Conservation (phyloP, 2,113 vertebrate species). For the Amblyornis subalaris region DNA sequence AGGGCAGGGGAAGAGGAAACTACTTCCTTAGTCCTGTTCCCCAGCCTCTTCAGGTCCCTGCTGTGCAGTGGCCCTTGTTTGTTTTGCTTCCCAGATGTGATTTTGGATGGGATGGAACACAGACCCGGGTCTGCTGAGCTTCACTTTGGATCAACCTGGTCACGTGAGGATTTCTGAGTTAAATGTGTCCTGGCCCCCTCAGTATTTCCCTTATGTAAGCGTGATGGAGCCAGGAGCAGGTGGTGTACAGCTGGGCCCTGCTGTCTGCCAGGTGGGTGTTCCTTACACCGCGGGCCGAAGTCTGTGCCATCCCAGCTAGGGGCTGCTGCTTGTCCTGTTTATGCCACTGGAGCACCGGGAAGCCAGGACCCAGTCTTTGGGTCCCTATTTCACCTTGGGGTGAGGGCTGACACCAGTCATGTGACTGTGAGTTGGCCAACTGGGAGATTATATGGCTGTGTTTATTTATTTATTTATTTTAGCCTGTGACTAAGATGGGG, state of each 20-base stretch:
- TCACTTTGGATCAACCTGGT: rapidly evolving
- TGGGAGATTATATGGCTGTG: background rate
- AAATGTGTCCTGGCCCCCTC: background rate
- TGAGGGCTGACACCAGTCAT: background rate
- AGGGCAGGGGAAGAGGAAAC: background rate
- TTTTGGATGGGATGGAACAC: background rate
- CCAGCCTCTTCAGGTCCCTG: rapidly evolving
- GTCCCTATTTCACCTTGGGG: background rate
- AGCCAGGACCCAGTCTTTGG: background rate
- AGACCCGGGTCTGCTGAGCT: background rate
- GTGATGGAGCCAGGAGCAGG: background rate
- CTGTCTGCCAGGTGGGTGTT: slow-evolving; percentile 15
- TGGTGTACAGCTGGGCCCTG: background rate
- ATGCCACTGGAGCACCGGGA: background rate
- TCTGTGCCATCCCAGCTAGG: background rate
- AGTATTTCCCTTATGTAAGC: background rate
- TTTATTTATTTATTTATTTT: slow-evolving; percentile 48
- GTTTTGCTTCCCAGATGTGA: background rate
- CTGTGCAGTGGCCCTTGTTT: background rate
- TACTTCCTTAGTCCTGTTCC: background rate
- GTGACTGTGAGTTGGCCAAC: background rate
- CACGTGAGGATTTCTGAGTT: background rate
- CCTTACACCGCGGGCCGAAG: rapidly evolving
- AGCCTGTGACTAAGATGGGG: slow-evolving; percentile 35
- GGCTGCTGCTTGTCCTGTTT: background rate